Evolutionary conservation across 2,888 invertebrate genomes (phyloP).

Genomic region (Eubasilissa splendida): DNA sequence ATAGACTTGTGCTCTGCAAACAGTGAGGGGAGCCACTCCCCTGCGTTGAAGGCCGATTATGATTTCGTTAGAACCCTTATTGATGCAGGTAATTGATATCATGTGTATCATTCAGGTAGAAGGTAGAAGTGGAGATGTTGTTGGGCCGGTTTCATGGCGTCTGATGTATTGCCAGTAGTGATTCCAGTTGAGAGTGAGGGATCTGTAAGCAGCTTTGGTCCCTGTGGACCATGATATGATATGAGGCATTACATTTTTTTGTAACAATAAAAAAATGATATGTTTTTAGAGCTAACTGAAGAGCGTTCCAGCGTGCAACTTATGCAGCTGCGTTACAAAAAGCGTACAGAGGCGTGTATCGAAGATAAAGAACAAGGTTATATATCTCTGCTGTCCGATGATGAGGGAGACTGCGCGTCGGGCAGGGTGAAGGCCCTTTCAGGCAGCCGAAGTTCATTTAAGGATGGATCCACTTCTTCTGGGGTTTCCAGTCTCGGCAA

Average conservation of each 20-base stretch:
- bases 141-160: too few species aligned
- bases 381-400: conserved; percentile 30
- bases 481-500: not conserved
- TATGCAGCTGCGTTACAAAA: too few species aligned
- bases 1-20: conserved; percentile 38
- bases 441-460: not conserved
- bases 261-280: too few species aligned
- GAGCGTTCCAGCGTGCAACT: too few species aligned
- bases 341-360: too few species aligned
- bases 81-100: conserved; percentile 8
- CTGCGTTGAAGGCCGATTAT: not conserved
- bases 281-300: too few species aligned
- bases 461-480: not conserved
- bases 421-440: not conserved
- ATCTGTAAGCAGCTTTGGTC: too few species aligned
- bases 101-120: not conserved
- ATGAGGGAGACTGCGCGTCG: not conserved
- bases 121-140: too few species aligned
- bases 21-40: conserved; percentile 20
- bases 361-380: conserved; percentile 14
- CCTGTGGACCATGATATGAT: too few species aligned
- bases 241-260: too few species aligned
- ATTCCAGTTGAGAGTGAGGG: too few species aligned
- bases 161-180: too few species aligned
- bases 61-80: conserved; percentile 29